These are phyloP conservation scores for Aphelocoma californica DNA, from an alignment of 2,797 vertebrate genomes.

Conservation along the genomic window DNA sequence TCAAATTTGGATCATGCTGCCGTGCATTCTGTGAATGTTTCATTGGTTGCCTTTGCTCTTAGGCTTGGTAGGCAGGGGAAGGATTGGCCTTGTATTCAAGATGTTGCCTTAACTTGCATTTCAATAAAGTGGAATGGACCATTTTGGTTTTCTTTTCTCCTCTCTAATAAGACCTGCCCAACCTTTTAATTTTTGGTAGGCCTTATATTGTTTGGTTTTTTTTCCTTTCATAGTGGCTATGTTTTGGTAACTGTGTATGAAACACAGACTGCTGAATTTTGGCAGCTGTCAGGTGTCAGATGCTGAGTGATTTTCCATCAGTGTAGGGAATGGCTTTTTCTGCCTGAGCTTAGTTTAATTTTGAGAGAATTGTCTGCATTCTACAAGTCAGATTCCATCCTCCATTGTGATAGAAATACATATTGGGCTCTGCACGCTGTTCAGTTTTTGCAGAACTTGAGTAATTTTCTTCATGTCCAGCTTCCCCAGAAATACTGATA, in stretches of 20 bases:
- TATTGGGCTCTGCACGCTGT: too few species aligned
- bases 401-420: rapidly evolving
- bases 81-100: too few species aligned
- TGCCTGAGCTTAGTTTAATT: neutral
- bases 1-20: neutral
- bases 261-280: neutral
- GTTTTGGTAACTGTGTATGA: too few species aligned
- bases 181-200: neutral
- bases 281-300: neutral
- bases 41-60: neutral
- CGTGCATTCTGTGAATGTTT: neutral
- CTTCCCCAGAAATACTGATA: neutral
- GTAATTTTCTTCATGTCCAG: neutral
- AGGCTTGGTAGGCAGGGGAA: too few species aligned
- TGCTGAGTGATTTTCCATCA: neutral
- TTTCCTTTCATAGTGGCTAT: too few species aligned
- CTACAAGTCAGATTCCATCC: too few species aligned
- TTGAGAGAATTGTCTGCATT: neutral
- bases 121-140: rapidly evolving
- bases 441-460: neutral
- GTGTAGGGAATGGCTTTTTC: neutral
- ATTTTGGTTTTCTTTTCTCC: neutral
- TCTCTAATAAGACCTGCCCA: rapidly evolving
- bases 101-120: neutral
- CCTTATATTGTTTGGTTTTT: too few species aligned